Conservation (phyloP, 2,113 vertebrate genomes). For the Eidolon helvum region DNA sequence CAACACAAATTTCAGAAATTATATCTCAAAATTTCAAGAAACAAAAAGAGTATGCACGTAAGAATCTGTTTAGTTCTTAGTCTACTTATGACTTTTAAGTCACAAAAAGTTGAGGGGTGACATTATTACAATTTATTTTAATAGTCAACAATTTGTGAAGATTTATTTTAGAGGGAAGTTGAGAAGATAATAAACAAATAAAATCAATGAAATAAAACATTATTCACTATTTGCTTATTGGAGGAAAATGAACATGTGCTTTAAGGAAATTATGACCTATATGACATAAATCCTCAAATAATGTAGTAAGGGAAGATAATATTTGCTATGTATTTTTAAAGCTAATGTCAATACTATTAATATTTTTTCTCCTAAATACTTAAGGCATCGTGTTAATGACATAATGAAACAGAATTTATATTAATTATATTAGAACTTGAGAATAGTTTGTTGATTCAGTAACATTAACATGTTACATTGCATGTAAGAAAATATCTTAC, state of each 20-base stretch:
- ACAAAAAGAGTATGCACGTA: background rate
- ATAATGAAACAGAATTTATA: background rate
- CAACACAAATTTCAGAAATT: slow-evolving; percentile 55
- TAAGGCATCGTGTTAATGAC: background rate
- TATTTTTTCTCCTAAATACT: background rate
- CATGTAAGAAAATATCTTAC: background rate
- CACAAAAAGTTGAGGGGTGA: background rate
- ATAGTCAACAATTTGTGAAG: background rate
- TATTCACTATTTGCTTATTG: background rate
- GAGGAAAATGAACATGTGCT: background rate
- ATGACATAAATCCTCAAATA: background rate
- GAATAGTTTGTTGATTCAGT: background rate
- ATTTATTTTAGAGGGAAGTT: background rate
- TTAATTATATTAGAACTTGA: background rate
- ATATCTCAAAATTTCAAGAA: slow-evolving; percentile 15
- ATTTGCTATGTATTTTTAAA: background rate
- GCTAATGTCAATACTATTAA: background rate
- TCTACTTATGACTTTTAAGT: background rate
- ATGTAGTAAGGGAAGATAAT: background rate
- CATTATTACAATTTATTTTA: background rate
- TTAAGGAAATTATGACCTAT: background rate
- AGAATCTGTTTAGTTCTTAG: background rate
- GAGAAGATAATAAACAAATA: background rate
- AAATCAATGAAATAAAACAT: background rate
- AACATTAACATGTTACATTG: background rate